Base-by-base conservation (phyloP, 2,797 vertebrate genomes). In the Lithobates sylvaticus region DNA sequence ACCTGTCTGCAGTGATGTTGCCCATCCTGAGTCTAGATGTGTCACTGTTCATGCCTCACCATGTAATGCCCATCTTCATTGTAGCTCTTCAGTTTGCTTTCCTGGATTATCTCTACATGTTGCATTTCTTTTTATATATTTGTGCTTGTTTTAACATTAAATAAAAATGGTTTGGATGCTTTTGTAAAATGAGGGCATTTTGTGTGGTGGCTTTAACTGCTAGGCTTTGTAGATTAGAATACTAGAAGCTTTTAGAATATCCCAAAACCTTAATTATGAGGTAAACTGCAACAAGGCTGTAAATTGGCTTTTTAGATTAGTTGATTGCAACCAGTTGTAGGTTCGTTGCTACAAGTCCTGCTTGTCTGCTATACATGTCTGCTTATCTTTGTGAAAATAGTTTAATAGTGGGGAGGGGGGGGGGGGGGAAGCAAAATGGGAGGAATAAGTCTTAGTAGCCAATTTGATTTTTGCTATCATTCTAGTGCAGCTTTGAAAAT, bases 1-100 rank as follows among this genome's bases (percentile, higher is more conserved):
- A 92, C 89, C 94, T 93, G 92, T 95, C 93, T 94, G 94, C 94
- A 94, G 95, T 96, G 91, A 92, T 94, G 94, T 96, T 92, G 27
- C 72, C 86, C 95, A 95, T 96, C 93, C 93, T 78, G 36, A 69
- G 50, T 86, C 75, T 64, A 94, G 92, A 91, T 90, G 92, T 94
- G 90, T 32, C 32, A 32, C 32, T 32, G 32, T 91, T 88, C 88
- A 91, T 68, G 91, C 34, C 83, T 89, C 88, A 81, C 89, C 88
- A 91, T 92, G 90, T 42, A 89, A 90, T 88, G 81, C 65, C 90
- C 93, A 94, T 93, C 83, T 89, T 90, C 92, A 18, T 94, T 93
- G 89, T 94, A 92, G 94, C 94, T 83, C 68, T 47, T 44, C 34
- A 39, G 3, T 64, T 54, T 76, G 10, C 72, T 61, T 67, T 81